A percentile compares a stretch with the other conserved stretches of the same genome.
Conservation (phyloP, 92 coral and sea anemone genomes). For the Zoanthus sociatus region DNA sequence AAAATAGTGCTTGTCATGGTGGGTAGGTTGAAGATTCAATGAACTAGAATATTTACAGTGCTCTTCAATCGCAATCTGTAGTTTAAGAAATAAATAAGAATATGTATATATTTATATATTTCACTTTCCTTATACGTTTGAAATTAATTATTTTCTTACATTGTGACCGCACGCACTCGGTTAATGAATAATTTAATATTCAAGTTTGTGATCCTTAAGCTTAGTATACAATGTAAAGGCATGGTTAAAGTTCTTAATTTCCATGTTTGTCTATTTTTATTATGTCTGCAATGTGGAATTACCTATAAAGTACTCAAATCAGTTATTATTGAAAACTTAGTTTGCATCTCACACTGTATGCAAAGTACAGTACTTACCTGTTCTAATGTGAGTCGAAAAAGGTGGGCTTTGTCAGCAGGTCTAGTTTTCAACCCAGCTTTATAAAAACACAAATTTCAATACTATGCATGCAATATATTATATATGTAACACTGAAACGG, state of each 20-base stretch:
- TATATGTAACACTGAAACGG: constrained; percentile 6
- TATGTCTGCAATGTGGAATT: not conserved
- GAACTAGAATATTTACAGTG: too few species aligned
- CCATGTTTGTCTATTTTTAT: not conserved
- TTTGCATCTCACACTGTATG: constrained; percentile 2
- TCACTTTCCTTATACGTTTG: too few species aligned
- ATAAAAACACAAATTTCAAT: constrained; percentile 3
- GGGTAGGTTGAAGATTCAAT: too few species aligned
- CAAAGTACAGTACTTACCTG: constrained; percentile 5
- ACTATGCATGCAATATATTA: not conserved
- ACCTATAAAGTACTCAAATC: not conserved
- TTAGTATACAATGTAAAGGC: not conserved
- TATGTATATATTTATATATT: too few species aligned
- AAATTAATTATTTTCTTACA: too few species aligned
- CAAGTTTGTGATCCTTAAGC: not conserved
- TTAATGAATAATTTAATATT: not conserved
- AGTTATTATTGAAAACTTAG: not conserved
- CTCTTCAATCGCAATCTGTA: too few species aligned
- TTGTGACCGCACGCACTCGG: constrained; percentile 9
- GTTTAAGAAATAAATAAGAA: too few species aligned
- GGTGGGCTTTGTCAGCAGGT: not conserved
- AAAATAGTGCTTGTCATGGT: too few species aligned
- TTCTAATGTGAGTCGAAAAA: constrained; percentile 6
- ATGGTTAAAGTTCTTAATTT: not conserved
- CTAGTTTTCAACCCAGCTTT: not conserved